Conservation (phyloP, 2,113 vertebrate species). For the Silurus meridionalis region DNA sequence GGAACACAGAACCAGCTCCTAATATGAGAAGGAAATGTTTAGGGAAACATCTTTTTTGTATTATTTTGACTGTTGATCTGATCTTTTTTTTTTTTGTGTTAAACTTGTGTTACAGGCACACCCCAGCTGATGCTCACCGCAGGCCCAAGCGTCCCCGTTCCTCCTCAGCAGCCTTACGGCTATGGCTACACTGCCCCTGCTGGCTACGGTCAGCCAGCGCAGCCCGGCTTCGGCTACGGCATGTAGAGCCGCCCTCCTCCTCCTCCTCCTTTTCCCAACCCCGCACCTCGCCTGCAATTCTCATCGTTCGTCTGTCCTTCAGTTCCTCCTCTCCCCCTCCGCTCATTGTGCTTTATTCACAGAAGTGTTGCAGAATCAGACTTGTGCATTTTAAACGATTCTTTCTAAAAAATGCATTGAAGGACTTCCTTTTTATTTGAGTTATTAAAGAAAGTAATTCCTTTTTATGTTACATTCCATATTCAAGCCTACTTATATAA, state of each 20-base stretch:
- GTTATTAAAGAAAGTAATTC: slow-evolving; percentile 76
- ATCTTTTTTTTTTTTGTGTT: background rate
- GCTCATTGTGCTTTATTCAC: slow-evolving; percentile 86
- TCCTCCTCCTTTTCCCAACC: slow-evolving; percentile 1
- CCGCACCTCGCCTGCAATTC: slow-evolving; percentile 54
- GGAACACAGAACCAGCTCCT: background rate
- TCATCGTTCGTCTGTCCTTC: slow-evolving; percentile 74
- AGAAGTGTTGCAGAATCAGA: slow-evolving; percentile 79
- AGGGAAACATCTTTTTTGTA: too few species aligned
- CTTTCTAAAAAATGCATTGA: slow-evolving; percentile 78
- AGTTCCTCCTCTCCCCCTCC: slow-evolving; percentile 88
- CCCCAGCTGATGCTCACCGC: slow-evolving; percentile 98
- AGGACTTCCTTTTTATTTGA: slow-evolving; percentile 90
- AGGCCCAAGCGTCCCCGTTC: slow-evolving; percentile 91
- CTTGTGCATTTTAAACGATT: slow-evolving; percentile 74
- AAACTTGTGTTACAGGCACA: slow-evolving; percentile 76
- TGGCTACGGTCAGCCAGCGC: slow-evolving; percentile 80
- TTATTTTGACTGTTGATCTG: too few species aligned
- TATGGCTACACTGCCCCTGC: slow-evolving; percentile 90
- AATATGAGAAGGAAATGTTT: background rate
- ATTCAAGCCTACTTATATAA: slow-evolving; percentile 77
- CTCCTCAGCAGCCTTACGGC: slow-evolving; percentile 92
- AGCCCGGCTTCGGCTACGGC: slow-evolving; percentile 93
- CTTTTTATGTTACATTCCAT: slow-evolving; percentile 90
- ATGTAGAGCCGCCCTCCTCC: slow-evolving; percentile 79